phyloP scores from a whole-genome alignment of 1,140 invertebrate species.

The Linepithema humile region DNA sequence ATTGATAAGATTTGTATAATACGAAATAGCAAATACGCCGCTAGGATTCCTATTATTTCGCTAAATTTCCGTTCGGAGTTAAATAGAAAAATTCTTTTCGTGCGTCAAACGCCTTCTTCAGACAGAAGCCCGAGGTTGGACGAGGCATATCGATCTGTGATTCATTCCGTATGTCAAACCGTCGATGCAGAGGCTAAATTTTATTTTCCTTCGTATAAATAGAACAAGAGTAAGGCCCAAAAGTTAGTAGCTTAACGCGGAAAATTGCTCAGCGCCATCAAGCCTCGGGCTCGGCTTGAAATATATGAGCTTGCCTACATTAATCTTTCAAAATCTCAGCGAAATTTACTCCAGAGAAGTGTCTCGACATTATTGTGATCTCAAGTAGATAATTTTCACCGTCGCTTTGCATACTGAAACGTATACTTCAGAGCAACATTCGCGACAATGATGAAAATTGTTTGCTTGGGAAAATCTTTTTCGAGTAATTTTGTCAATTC shows the following conservation, averaged over 20 bases:
- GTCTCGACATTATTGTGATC: background rate
- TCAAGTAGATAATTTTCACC: background rate
- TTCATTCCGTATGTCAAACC: constrained; percentile 49
- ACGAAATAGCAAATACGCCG: background rate
- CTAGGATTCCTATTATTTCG: constrained; percentile 33
- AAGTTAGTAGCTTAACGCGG: constrained; percentile 15
- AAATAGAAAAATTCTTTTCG: background rate
- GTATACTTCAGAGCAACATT: background rate
- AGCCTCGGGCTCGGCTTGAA: constrained; percentile 30
- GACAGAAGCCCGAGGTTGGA: constrained; percentile 40
- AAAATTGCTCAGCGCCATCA: constrained; percentile 22
- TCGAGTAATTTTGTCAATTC: background rate
- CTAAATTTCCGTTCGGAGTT: background rate
- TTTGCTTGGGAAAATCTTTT: background rate
- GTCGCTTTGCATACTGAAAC: background rate
- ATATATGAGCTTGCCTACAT: background rate
- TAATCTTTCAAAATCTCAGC: background rate
- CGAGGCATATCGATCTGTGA: constrained; percentile 66
- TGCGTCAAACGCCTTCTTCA: background rate
- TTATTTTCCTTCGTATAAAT: constrained; percentile 6
- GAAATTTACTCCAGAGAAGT: background rate
- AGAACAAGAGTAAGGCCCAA: background rate
- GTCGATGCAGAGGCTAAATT: background rate
- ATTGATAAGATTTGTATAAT: background rate
- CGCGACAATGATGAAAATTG: background rate